Evolutionary conservation across 1,140 invertebrate species (phyloP).

Genomic region (Sarcophaga bullata): DNA sequence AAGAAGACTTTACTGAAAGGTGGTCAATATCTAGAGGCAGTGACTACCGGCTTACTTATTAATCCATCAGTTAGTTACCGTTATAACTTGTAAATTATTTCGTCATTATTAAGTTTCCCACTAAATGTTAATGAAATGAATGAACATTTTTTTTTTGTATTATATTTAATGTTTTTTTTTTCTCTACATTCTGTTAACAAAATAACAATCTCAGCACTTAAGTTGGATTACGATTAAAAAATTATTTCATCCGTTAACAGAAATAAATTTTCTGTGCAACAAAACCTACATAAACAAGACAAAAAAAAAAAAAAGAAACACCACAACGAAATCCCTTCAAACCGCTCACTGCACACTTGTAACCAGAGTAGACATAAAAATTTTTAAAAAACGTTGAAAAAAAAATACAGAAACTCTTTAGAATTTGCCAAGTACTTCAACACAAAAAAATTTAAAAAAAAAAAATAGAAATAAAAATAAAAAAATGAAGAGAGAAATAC

Average conservation of each 20-base stretch:
- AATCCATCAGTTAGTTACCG: too few relatives aligned
- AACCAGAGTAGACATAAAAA: neutral
- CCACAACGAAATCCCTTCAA: constrained; percentile 28
- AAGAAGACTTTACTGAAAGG: too few relatives aligned
- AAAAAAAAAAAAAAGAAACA: too few relatives aligned
- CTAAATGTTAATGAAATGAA: neutral
- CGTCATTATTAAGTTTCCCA: too few relatives aligned
- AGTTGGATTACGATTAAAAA: constrained; percentile 45
- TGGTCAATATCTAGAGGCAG: too few relatives aligned
- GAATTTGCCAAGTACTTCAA: constrained; percentile 1
- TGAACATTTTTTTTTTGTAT: neutral
- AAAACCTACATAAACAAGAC: constrained; percentile 41
- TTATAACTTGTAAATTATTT: too few relatives aligned
- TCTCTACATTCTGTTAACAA: neutral
- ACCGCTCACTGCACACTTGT: neutral
- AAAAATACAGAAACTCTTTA: constrained; percentile 14
- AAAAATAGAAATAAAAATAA: too few relatives aligned
- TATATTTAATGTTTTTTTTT: too few relatives aligned
- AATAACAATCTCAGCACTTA: constrained; percentile 36
- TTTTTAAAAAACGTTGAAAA: neutral
- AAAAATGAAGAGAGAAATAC: too few relatives aligned
- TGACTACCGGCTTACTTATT: too few relatives aligned
- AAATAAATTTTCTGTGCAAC: constrained; percentile 39
- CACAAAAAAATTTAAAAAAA: too few relatives aligned
- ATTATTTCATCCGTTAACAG: constrained; percentile 46